Conservation (phyloP, 2,113 vertebrate genomes). For the Anarhynchus alexandrinus region DNA sequence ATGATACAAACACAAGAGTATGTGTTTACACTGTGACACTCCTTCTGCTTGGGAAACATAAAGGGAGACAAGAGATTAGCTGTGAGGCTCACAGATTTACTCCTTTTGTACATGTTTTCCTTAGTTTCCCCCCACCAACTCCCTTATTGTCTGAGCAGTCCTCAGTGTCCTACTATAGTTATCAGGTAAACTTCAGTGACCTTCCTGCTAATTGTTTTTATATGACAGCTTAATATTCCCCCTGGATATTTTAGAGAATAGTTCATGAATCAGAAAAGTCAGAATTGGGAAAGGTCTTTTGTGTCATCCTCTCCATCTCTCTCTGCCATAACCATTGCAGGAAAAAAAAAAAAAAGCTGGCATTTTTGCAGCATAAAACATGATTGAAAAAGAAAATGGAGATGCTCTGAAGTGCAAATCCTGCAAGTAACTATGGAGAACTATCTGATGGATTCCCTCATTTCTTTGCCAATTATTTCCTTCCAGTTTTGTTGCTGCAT, state of each 20-base stretch:
- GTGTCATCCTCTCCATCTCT: not conserved
- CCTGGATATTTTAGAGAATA: not conserved
- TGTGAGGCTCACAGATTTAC: not conserved
- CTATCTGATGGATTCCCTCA: not conserved
- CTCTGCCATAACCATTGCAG: not conserved
- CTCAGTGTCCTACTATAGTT: not conserved
- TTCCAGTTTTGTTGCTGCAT: not conserved
- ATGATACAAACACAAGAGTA: not conserved
- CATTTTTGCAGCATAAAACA: not conserved
- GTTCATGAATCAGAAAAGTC: not conserved
- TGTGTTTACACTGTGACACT: not conserved
- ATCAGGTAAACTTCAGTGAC: not conserved
- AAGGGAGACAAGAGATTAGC: not conserved
- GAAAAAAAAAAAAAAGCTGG: not conserved
- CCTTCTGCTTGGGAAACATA: not conserved
- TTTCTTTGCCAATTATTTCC: not conserved
- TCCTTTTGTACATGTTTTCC: not conserved
- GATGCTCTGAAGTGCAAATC: not conserved
- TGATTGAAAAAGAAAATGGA: not conserved
- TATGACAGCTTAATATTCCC: not conserved
- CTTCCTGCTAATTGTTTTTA: not conserved
- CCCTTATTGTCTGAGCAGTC: not conserved
- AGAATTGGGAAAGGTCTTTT: not conserved
- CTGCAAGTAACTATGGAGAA: not conserved
- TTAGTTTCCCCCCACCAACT: not conserved